Conservation (phyloP, 2,888 invertebrate species). For the Trichopoda pennipes region DNA sequence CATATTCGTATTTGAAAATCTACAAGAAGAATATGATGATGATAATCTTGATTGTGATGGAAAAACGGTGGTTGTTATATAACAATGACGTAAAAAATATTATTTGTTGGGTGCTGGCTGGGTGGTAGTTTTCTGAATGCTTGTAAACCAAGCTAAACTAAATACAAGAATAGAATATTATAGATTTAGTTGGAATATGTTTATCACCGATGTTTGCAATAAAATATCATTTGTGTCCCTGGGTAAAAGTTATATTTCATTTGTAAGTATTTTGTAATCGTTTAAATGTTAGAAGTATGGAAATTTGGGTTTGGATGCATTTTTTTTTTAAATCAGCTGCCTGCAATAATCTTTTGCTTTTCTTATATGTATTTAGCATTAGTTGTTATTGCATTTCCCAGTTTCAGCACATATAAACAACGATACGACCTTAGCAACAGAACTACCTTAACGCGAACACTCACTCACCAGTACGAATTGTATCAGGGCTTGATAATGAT, state of each 20-base stretch:
- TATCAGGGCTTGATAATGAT: no score
- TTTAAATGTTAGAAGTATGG: slow-evolving; percentile 29
- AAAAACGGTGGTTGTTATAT: slow-evolving; percentile 61
- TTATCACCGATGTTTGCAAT: neutral
- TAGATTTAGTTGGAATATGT: neutral
- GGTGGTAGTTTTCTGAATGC: slow-evolving; percentile 20
- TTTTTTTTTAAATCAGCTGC: slow-evolving; percentile 14
- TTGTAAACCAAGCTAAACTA: no score
- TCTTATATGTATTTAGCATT: no score
- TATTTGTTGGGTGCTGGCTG: slow-evolving; percentile 40
- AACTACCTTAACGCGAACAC: no score
- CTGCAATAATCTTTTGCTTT: neutral
- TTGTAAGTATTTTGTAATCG: neutral
- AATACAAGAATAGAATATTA: no score
- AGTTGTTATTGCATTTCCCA: no score
- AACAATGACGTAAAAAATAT: slow-evolving; percentile 55
- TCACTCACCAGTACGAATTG: no score
- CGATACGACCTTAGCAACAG: no score
- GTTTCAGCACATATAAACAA: no score
- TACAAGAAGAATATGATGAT: slow-evolving; percentile 36
- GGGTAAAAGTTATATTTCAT: slow-evolving; percentile 10
- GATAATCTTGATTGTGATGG: slow-evolving; percentile 9
- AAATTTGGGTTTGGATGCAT: slow-evolving; percentile 27
- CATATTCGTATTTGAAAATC: slow-evolving; percentile 30
- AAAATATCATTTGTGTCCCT: slow-evolving; percentile 3